Conservation (phyloP, 2,113 vertebrate genomes). For the Oceanites oceanicus region DNA sequence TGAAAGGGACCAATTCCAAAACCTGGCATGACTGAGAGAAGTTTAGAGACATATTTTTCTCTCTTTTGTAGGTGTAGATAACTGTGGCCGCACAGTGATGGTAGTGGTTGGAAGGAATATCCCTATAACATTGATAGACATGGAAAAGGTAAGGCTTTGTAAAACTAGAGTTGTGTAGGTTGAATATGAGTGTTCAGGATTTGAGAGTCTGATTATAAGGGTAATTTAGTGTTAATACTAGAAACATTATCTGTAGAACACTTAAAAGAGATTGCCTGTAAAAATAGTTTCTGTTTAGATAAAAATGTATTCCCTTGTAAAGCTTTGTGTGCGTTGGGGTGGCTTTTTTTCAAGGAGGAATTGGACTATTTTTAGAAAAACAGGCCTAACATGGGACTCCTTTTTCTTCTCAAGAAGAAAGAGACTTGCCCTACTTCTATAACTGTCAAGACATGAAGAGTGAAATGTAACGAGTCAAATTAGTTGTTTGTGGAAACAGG, state of each 20-base stretch:
- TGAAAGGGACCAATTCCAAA: neutral
- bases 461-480: neutral
- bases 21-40: neutral
- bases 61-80: slow-evolving; percentile 85
- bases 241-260: neutral
- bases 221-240: neutral
- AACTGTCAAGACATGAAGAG: neutral
- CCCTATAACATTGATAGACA: slow-evolving; percentile 90
- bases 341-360: neutral
- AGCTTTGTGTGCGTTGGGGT: neutral
- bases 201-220: neutral
- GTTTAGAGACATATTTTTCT: neutral
- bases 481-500: neutral
- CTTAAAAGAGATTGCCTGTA: neutral
- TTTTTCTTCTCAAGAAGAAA: neutral
- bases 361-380: neutral
- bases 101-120: slow-evolving; percentile 96
- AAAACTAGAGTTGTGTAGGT: neutral
- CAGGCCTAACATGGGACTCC: neutral
- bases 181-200: neutral
- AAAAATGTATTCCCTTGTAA: neutral
- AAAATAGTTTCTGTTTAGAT: neutral
- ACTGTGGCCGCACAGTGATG: slow-evolving; percentile 91
- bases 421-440: neutral
- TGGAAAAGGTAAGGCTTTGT: slow-evolving; percentile 88